phyloP scores from a whole-genome alignment of 2,888 invertebrate genomes.

The Thumatha senex region DNA sequence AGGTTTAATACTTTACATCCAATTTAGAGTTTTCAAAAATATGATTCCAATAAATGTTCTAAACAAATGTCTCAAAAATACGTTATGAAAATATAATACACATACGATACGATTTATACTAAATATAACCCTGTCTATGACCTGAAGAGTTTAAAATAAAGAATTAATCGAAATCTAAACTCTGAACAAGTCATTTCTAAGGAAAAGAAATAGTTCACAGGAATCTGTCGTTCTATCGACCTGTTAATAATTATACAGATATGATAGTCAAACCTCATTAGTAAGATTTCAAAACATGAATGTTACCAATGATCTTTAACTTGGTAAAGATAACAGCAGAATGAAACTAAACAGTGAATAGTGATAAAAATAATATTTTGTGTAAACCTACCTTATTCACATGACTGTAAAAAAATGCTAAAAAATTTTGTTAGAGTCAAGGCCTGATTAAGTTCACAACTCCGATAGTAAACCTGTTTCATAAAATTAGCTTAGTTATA shows the following conservation, averaged over 20 bases:
- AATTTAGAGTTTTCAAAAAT: constrained; percentile 82
- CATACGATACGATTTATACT: constrained; percentile 83
- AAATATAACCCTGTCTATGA: constrained; percentile 84
- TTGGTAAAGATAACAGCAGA: constrained; percentile 8
- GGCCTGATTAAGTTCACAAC: constrained; percentile 70
- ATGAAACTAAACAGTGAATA: constrained; percentile 5
- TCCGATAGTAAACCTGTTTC: constrained; percentile 60
- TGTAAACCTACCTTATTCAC: constrained; percentile 27
- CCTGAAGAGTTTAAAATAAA: constrained; percentile 80
- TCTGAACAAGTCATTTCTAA: constrained; percentile 76
- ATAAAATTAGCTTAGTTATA: constrained; percentile 28
- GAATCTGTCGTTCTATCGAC: constrained; percentile 24
- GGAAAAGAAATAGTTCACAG: constrained; percentile 40
- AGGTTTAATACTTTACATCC: constrained; percentile 67
- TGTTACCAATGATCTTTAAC: constrained; percentile 1
- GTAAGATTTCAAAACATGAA: constrained; percentile 5
- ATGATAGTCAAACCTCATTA: constrained; percentile 5
- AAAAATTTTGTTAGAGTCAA: constrained; percentile 47
- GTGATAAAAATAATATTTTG: constrained; percentile 15
- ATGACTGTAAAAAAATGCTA: constrained; percentile 41
- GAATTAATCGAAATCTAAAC: constrained; percentile 65
- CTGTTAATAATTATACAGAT: constrained; percentile 7
- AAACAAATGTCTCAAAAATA: constrained; percentile 83
- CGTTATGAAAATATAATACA: constrained; percentile 83
- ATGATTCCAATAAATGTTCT: constrained; percentile 80